Evolutionary conservation across 2,113 vertebrate genomes (phyloP), one percentile per base, ranked within the genome.

Genomic region (Progne subis): DNA sequence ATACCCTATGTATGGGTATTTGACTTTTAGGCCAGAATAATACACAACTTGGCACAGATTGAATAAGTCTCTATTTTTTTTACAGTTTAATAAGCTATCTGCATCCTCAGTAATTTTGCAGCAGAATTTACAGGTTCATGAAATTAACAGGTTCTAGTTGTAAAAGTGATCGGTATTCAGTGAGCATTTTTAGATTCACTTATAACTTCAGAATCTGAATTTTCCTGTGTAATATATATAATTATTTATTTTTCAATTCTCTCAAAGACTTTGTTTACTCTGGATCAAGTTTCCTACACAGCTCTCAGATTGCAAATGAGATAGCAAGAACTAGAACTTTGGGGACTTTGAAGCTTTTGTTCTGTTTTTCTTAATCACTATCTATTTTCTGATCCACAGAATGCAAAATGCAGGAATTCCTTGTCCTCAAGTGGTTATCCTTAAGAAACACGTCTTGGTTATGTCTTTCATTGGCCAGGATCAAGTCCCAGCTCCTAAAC

Each of bases 391-490:
- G 56, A 90, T 68, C 65, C 49, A 83, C 97, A 99, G 99, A 97
- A 99, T 99, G 98, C 99, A 98, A 97, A 98, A 98, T 82, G 99
- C 99, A 53, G 98, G 98, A 82, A 99, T 99, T 95, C 98, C 98
- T 60, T 99, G 99, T 94, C 99, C 99, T 9, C 95, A 99, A 86
- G 99, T 99, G 89, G 98, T 99, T 69, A 95, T 98, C 71, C 97
- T 99, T 91, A 99, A 99, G 98, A 99, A 99, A 71, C 99, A 99
- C 37, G 96, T 99, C 96, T 98, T 99, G 97, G 99, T 99, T 89
- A 98, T 99, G 99, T 99, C 99, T 16, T 99, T 99, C 97, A 99
- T 99, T 94, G 99, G 99, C 57, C 98, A 98, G 59, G 98, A 99
- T 92, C 99, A 99, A 88, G 95, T 99, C 41, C 99, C 99, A 77